phyloP scores from a whole-genome alignment of 2,797 vertebrate genomes.

The Triplophysa yarkandensis region DNA sequence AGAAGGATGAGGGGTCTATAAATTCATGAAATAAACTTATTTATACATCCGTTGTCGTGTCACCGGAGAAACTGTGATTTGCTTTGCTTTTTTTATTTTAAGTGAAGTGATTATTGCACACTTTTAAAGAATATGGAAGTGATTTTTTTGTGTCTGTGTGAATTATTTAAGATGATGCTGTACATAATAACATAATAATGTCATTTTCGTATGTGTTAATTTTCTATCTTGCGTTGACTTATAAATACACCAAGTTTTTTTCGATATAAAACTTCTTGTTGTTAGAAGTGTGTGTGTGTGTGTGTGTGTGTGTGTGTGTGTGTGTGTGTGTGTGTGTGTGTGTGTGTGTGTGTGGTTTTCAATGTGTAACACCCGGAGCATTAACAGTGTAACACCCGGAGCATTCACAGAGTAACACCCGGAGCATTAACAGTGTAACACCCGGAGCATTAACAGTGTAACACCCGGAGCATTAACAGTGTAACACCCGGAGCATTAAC shows the following conservation, averaged over 20 bases:
- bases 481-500: too few relatives aligned
- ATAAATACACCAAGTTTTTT: slow-evolving; percentile 62
- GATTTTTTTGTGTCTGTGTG: slow-evolving; percentile 58
- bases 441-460: too few relatives aligned
- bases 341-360: background rate
- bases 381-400: too few relatives aligned
- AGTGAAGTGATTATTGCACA: slow-evolving; percentile 50
- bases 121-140: slow-evolving; percentile 50
- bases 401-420: too few relatives aligned
- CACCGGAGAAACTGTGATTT: slow-evolving; percentile 62
- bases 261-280: slow-evolving; percentile 62
- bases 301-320: too few relatives aligned
- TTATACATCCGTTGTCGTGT: slow-evolving; percentile 52
- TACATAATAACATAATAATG: slow-evolving; percentile 60
- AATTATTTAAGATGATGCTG: slow-evolving; percentile 60
- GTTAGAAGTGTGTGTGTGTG: too few relatives aligned
- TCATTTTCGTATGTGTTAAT: slow-evolving; percentile 63
- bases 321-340: slow-evolving; percentile 9
- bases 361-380: too few relatives aligned
- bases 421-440: too few relatives aligned
- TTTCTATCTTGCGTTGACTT: slow-evolving; percentile 60
- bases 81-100: slow-evolving; percentile 48
- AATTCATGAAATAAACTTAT: slow-evolving; percentile 15
- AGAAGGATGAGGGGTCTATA: too few relatives aligned
- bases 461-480: too few relatives aligned